Conservation (phyloP, 2,888 invertebrate genomes). For the Drosophila infuscata region DNA sequence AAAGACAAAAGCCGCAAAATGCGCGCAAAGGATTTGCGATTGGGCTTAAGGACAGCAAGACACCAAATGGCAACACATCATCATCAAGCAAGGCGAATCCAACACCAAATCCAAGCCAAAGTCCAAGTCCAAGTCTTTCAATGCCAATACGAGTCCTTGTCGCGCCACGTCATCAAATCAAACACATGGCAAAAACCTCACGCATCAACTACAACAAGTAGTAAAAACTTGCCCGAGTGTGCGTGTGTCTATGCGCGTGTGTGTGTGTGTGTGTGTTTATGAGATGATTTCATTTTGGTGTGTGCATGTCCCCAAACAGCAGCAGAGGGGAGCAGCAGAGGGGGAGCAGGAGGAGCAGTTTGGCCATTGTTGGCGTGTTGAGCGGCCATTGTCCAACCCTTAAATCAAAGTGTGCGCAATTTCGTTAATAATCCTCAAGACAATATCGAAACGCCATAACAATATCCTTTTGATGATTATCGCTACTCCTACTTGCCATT, state of each 20-base stretch:
- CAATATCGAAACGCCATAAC: slow-evolving; percentile 84
- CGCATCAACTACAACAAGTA: slow-evolving; percentile 70
- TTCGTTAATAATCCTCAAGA: slow-evolving; percentile 84
- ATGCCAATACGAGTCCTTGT: slow-evolving; percentile 48
- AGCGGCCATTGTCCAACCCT: slow-evolving; percentile 81
- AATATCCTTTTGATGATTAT: slow-evolving; percentile 85
- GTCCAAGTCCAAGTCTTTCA: slow-evolving; percentile 10
- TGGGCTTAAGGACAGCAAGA: slow-evolving; percentile 43
- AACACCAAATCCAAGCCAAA: slow-evolving; percentile 14
- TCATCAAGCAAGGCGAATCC: slow-evolving; percentile 21
- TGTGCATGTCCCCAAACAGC: slow-evolving; percentile 53
- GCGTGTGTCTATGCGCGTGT: slow-evolving; percentile 17
- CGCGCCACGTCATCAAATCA: slow-evolving; percentile 73
- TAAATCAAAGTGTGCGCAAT: slow-evolving; percentile 84
- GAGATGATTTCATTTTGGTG: slow-evolving; percentile 72
- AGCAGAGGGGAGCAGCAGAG: not conserved
- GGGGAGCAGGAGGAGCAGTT: slow-evolving; percentile 12
- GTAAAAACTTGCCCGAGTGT: slow-evolving; percentile 60
- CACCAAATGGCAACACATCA: slow-evolving; percentile 65
- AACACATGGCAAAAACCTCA: slow-evolving; percentile 67
- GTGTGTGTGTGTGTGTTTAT: slow-evolving; percentile 50
- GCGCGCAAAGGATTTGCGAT: slow-evolving; percentile 66
- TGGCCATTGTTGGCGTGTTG: slow-evolving; percentile 67
- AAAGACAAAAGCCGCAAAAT: slow-evolving; percentile 63
- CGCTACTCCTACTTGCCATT: slow-evolving; percentile 61